A percentile compares a stretch with the other conserved stretches of the same genome.
Conservation (phyloP, 2,113 vertebrate genomes). For the Sisor rabdophorus region DNA sequence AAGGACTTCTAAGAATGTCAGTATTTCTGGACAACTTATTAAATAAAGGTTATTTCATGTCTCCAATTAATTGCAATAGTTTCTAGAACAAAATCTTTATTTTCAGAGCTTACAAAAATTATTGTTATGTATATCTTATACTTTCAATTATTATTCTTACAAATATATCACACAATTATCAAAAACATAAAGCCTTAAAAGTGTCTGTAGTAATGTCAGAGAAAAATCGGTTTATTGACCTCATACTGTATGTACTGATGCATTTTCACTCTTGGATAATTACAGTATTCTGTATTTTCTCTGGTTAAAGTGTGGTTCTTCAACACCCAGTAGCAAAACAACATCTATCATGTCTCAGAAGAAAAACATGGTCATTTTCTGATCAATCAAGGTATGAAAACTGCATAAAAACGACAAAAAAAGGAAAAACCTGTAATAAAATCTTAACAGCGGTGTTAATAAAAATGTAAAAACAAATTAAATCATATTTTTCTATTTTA, state of each 20-base stretch:
- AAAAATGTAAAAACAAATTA: no score
- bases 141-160: not conserved
- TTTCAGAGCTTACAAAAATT: not conserved
- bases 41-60: not conserved
- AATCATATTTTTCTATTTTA: no score
- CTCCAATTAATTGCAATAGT: no score
- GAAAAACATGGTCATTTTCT: not conserved
- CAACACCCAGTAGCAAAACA: not conserved
- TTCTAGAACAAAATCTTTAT: not conserved
- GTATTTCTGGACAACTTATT: not conserved
- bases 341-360: not conserved
- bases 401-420: not conserved
- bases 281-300: not conserved
- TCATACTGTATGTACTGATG: not conserved
- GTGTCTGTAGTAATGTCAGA: not conserved
- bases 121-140: not conserved
- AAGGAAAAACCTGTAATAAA: no score
- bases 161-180: not conserved
- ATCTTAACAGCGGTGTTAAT: no score
- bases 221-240: constrained; percentile 2
- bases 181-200: not conserved
- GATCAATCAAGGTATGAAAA: constrained; percentile 1
- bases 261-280: not conserved
- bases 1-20: not conserved
- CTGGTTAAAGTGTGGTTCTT: not conserved